Base-by-base conservation (phyloP, 2,113 vertebrate genomes). In the Aegithalos caudatus region DNA sequence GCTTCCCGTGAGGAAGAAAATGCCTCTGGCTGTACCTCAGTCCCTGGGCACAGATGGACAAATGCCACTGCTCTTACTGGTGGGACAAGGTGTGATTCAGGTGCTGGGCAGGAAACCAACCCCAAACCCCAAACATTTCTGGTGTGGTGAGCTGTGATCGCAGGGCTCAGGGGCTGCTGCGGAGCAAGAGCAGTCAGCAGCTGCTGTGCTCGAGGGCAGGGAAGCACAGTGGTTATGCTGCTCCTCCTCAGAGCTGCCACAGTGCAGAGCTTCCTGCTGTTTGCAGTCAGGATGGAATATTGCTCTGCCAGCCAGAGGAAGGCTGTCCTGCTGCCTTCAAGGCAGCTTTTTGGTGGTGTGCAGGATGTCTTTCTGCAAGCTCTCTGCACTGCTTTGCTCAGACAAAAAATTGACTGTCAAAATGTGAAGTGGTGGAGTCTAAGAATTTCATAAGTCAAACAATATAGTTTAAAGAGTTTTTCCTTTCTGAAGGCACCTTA, bases 131-230 rank as follows among this genome's bases (percentile, higher is more conserved):
- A 57, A 24, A 35, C n/a, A 5, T 47, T 10, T 25, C 42, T 33
- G 50, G 16, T 9, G 24, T 2, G 4, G 19, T 3, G 58, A 50
- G 50, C 66, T 48, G 66, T 17, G 38, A 2, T n/a, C 0, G 0
- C 35, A 20, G 48, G 21, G 58, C 35, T 16, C 20, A 18, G 62
- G 54, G 38, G 12, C 40, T 69, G 64, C 4, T 29, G 29, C 8
- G 11, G 47, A 64, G 47, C 35, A 38, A 51, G 25, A 35, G 27
- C 44, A 21, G 15, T 57, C 64, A 45, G 14, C 40, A 60, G 70
- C 80, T 83, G 35, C 48, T 38, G 11, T 69, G 33, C 74, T 82
- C 12, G 4, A 15, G 44, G 47, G 15, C 57, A 44, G 76, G 56
- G 40, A 21, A 76, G 48, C 33, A 64, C 71, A 42, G 48, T 22